Base-by-base conservation (phyloP, 1,140 invertebrate species). In the Trachelipus rathkii region DNA sequence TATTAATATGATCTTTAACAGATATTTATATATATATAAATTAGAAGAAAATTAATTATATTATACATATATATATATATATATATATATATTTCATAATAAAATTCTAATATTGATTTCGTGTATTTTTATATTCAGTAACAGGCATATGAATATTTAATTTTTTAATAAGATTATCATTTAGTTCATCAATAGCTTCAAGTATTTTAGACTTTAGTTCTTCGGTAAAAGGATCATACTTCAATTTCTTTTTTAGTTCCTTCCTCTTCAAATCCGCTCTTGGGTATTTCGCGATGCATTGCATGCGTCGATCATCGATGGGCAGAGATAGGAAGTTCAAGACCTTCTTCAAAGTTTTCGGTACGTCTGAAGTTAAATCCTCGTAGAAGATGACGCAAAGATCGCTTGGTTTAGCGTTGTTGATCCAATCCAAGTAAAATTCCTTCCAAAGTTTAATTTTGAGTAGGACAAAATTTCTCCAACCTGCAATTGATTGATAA, bases 361-460 rank as follows among this genome's bases (percentile, higher is more conserved):
- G 73, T 0, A 78, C 72, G 71, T 82, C n/a, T 0, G 10, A n/a
- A 23, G 69, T 76, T 9, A 82, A 68, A 19, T 69, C 19, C 72
- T 82, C 81, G 74, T 78, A 82, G 60, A 77, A 72, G n/a, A 73
- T 77, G 13, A 82, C 71, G 45, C 72, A 74, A 23, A 79, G 73
- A 44, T 77, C 53, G 1, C 24, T 3, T 7, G 71, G 70, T 10
- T 71, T 15, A n/a, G 67, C 73, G 0, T 46, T 21, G 7, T 68
- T 67, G 10, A 82, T n/a, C 81, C 81, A 82, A 74, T 82, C 81
- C 8, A 73, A 21, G 71, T 82, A 80, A 69, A 82, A 80, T 44
- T 78, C 76, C 66, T 68, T 71, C 81, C 81, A 82, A 0, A 79
- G 74, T 33, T 60, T 24, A 23, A 76, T 76, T 70, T 82, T 82